phyloP scores from a whole-genome alignment of 1,140 invertebrate species.

The Spodoptera frugiperda region DNA sequence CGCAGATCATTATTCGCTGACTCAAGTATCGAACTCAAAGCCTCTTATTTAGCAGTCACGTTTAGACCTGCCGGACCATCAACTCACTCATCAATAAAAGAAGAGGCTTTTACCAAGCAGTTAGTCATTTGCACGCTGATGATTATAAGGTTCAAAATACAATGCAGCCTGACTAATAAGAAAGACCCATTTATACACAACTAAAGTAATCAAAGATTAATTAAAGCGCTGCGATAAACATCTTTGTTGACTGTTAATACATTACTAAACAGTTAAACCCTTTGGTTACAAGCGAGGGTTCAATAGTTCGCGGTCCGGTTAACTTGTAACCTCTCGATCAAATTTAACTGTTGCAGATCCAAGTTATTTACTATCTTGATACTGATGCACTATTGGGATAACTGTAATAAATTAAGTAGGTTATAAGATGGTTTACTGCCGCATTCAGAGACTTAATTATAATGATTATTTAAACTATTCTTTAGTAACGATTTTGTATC shows the following conservation, averaged over 20 bases:
- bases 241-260: background rate
- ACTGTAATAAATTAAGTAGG: background rate
- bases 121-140: too few relatives aligned
- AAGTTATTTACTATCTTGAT: conserved; percentile 1
- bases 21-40: too few relatives aligned
- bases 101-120: too few relatives aligned
- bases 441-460: too few relatives aligned
- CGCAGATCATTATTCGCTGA: too few relatives aligned
- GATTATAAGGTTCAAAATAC: background rate
- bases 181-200: background rate
- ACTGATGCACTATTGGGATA: background rate
- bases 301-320: conserved; percentile 12
- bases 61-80: too few relatives aligned
- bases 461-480: too few relatives aligned
- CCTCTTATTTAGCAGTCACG: too few relatives aligned
- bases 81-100: too few relatives aligned
- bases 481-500: too few relatives aligned
- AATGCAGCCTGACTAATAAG: background rate
- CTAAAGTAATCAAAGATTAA: conserved; percentile 17
- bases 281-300: conserved; percentile 2
- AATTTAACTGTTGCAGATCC: background rate
- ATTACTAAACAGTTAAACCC: conserved; percentile 9
- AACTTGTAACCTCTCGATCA: conserved; percentile 30
- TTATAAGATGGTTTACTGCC: background rate
- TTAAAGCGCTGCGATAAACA: conserved; percentile 8